phyloP scores from a whole-genome alignment of 2,797 vertebrate species.

The Sphenopsis melanotis region DNA sequence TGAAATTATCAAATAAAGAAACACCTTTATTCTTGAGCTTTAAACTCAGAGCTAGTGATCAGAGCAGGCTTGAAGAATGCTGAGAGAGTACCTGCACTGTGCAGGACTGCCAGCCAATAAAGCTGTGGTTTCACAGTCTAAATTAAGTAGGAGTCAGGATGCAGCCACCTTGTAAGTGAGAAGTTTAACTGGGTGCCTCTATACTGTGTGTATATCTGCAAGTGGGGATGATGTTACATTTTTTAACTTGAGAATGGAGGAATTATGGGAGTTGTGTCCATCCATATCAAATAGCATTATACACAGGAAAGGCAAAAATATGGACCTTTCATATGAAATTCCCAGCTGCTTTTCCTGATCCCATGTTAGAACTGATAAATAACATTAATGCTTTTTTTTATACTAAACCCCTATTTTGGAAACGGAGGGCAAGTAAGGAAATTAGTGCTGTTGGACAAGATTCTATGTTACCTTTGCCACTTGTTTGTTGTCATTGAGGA shows the following conservation, averaged over 20 bases:
- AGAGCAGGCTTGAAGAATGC: background rate
- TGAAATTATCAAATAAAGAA: background rate
- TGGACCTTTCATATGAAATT: fast-evolving
- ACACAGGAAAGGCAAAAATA: background rate
- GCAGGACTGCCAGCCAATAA: background rate
- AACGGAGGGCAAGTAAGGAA: background rate
- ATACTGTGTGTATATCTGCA: background rate
- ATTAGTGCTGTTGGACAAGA: background rate
- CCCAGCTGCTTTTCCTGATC: background rate
- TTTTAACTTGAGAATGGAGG: background rate
- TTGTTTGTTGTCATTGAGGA: background rate
- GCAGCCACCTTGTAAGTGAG: fast-evolving
- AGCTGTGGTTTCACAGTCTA: background rate
- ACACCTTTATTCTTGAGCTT: background rate
- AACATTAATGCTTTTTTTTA: background rate
- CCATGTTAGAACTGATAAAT: background rate
- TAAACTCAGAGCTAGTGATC: background rate
- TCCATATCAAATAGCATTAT: background rate
- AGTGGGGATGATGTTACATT: background rate
- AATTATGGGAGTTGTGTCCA: background rate
- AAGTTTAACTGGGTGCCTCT: background rate
- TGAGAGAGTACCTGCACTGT: background rate
- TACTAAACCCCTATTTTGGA: background rate
- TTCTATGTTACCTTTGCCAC: background rate
- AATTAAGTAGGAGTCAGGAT: background rate